phyloP scores from a whole-genome alignment of 2,888 invertebrate species.

The Agrotis segetum region DNA sequence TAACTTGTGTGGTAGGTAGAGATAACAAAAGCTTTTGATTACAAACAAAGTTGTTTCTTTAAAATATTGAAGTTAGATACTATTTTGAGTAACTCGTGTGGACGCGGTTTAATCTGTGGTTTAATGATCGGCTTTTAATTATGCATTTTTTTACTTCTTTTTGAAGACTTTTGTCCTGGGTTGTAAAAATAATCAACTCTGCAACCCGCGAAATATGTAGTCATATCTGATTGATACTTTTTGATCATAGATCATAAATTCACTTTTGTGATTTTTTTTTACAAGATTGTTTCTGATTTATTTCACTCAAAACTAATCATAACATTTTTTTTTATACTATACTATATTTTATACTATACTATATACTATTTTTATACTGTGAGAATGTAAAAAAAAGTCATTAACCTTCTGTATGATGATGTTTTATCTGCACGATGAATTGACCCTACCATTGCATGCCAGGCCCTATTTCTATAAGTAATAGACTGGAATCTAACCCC shows the following conservation, averaged over 20 bases:
- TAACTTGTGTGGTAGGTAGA: constrained; percentile 32
- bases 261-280: too few relatives aligned
- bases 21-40: constrained; percentile 15
- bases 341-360: neutral
- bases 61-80: neutral
- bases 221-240: neutral
- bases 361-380: neutral
- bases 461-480: neutral
- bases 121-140: neutral
- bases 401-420: too few relatives aligned
- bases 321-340: too few relatives aligned
- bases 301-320: too few relatives aligned
- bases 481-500: neutral
- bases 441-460: constrained; percentile 10
- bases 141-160: neutral
- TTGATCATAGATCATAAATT: neutral
- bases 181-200: neutral
- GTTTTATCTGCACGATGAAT: neutral
- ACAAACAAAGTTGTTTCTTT: neutral
- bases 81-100: constrained; percentile 3
- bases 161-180: neutral
- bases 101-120: neutral
- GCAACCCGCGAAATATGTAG: neutral
- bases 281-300: too few relatives aligned
- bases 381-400: neutral